Conservation (phyloP, 1,140 invertebrate species). For the Zaprionus africanus region DNA sequence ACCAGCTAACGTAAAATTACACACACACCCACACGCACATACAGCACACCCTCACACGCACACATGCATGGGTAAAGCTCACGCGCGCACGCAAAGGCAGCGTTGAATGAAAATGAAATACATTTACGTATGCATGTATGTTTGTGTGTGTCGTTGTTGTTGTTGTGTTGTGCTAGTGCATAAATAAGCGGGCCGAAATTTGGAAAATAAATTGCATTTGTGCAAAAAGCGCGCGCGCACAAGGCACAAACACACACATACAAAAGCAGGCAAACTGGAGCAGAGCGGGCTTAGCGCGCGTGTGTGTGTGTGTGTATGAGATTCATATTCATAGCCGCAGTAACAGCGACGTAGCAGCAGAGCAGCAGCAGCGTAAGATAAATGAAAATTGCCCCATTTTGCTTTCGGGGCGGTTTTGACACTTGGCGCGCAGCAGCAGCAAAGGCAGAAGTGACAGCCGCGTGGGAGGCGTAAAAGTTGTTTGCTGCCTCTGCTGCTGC, state of each 20-base stretch:
- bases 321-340: constrained; percentile 73
- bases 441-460: constrained; percentile 16
- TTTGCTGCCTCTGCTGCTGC: constrained; percentile 61
- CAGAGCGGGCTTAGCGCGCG: constrained; percentile 39
- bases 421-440: constrained; percentile 69
- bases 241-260: constrained; percentile 33
- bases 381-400: constrained; percentile 75
- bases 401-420: constrained; percentile 77
- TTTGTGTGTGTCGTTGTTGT: neutral
- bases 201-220: constrained; percentile 61
- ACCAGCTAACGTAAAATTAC: constrained; percentile 64
- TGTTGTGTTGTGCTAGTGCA: constrained; percentile 31
- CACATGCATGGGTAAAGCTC: constrained; percentile 28
- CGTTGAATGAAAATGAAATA: constrained; percentile 62
- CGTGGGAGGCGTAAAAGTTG: constrained; percentile 67
- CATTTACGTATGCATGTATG: neutral
- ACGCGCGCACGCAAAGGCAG: constrained; percentile 34
- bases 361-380: constrained; percentile 50
- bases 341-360: constrained; percentile 39
- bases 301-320: constrained; percentile 44
- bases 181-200: constrained; percentile 48
- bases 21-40: constrained; percentile 53
- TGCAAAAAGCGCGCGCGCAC: constrained; percentile 64
- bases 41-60: constrained; percentile 38
- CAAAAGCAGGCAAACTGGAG: constrained; percentile 60